phyloP scores from a whole-genome alignment of 1,140 invertebrate genomes.

The Hylaeus volcanicus region DNA sequence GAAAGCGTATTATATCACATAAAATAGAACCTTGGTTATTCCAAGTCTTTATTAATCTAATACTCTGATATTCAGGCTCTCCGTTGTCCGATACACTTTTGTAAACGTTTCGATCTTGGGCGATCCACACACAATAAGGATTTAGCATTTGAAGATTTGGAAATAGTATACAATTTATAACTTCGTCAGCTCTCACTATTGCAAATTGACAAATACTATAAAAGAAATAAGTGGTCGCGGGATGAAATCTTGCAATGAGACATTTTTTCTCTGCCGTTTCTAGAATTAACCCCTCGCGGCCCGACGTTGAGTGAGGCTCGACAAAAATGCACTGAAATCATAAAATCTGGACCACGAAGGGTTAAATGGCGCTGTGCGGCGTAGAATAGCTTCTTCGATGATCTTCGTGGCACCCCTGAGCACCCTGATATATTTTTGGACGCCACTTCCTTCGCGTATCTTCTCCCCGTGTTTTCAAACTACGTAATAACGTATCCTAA shows the following conservation, averaged over 20 bases:
- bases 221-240: neutral
- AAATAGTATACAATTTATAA: no score
- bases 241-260: neutral
- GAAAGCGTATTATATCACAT: no score
- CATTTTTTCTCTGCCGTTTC: neutral
- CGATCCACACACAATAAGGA: no score
- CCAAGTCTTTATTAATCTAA: no score
- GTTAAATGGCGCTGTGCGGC: neutral
- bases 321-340: no score
- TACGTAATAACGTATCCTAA: constrained; percentile 30
- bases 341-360: no score
- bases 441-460: constrained; percentile 45
- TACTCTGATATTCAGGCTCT: no score
- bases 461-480: constrained; percentile 25
- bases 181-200: neutral
- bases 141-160: no score
- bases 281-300: neutral
- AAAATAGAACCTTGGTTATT: no score
- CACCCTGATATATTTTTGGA: constrained; percentile 60
- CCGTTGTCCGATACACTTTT: no score
- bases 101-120: no score
- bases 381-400: neutral
- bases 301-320: no score
- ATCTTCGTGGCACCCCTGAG: constrained; percentile 41
- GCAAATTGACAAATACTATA: neutral